Base-by-base conservation (phyloP, 1,140 invertebrate species). In the Caenorhabditis inopinata region DNA sequence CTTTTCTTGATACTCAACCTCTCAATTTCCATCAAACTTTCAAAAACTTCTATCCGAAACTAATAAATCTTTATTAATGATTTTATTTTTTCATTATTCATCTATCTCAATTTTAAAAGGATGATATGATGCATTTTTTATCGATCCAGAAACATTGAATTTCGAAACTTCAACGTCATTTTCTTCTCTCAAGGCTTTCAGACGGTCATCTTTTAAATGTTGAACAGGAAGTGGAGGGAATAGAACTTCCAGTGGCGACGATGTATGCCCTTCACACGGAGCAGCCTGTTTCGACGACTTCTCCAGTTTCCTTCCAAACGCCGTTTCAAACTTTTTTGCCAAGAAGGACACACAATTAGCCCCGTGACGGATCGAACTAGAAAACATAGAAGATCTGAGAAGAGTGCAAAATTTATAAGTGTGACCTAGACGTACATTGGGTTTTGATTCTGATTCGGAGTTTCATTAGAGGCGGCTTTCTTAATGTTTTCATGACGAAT, bases 311-410 rank as follows among this genome's bases (percentile, higher is more conserved):
- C 27, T 68, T 68, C 12, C 23, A 29, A n/a, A n/a, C n/a, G n/a
- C n/a, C n/a, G n/a, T n/a, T 21, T 68, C 58, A 38, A 68, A 68
- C 25, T 68, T 38, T 42, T 68, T 68, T 3, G 58, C 58, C 25
- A 68, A n/a, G 21, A 38, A 68, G 9, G 58, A 35, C 21, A 68
- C 58, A 16, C 23, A n/a, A 21, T n/a, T 29, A 18, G 58, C 27
- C 23, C 58, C 58, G 7, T 42, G 58, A 38, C 58, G 58, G 21
- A 68, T 29, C n/a, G 58, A 68, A 38, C 58, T 68, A 32, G 23
- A 68, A 68, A 68, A 42, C 9, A 68, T 1, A 38, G 58, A 68
- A 68, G 58, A 68, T 68, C 58, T 68, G 58, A 68, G 58, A 38
- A 21, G 58, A 21, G 38, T 68, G 38, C 1, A 2, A 23, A 9